Evolutionary conservation across 1,140 invertebrate species (phyloP), one percentile per base, ranked within the genome.

Genomic region (Asbolus verrucosus): DNA sequence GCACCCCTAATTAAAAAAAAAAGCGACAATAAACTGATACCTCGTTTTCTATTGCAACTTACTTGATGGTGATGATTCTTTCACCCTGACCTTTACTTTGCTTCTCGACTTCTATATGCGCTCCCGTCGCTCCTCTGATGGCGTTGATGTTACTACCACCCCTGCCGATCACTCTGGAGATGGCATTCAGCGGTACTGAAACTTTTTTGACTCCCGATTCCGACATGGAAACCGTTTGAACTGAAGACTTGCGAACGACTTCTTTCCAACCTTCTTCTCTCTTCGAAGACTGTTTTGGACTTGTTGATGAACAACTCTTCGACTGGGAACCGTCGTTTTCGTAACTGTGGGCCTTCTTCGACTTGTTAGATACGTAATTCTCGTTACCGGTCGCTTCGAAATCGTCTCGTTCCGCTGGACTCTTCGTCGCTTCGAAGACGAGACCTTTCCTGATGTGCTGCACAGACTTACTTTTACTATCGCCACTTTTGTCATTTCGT

Each of bases 41-140:
- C n/a, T n/a, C n/a, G n/a, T n/a, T n/a, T 27, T 27, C 24, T 27
- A 27, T 8, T 27, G 3, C 2, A 59, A 84, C 87, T 86, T 80
- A 94, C 91, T 95, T 97, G 75, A 98, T 97, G 8, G 95, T 97
- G 67, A 98, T 96, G 74, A 92, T 93, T 77, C 96, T 85, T 82
- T 98, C 97, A 19, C 93, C 94, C 83, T 95, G 93, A 6, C 93
- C 93, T 85, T 97, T 97, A 78, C 90, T 91, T 83, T 97, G 94
- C 80, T 98, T 98, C 81, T 99, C 97, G 1, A 99, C 94, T 83
- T 99, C 97, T 78, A 98, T 98, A 79, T 98, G 94, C 2, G 97
- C 97, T 54, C 95, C 95, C 9, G 96, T 98, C 15, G 94, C 92
- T 69, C 93, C 92, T 69, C 97, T 85, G 77, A 99, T 98, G 3